These are phyloP conservation scores for Ischnus inquisitorius DNA, from an alignment of 2,888 invertebrate species.

Conservation along the genomic window DNA sequence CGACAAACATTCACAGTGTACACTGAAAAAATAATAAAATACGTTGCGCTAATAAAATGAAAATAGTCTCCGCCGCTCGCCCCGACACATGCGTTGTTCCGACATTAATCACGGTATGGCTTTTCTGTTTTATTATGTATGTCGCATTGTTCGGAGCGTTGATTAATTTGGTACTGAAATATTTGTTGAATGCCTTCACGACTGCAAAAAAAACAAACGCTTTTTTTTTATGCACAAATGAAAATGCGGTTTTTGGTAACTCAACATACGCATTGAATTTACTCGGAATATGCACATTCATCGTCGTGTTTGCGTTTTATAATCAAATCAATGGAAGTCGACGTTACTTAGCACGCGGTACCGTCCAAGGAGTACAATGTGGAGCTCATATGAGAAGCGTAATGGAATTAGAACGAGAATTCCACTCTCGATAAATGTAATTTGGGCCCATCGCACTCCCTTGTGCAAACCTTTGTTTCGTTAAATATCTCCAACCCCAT, in stretches of 20 bases:
- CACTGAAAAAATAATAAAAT: no score
- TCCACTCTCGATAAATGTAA: constrained; percentile 35
- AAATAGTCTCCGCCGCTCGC: no score
- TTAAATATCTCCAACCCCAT: constrained; percentile 24
- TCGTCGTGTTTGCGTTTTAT: constrained; percentile 63
- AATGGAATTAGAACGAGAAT: constrained; percentile 53
- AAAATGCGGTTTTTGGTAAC: constrained; percentile 2
- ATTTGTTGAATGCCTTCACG: no score
- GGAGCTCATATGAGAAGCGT: no score
- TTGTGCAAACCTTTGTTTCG: constrained; percentile 12
- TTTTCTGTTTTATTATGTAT: no score
- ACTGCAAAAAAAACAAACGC: no score
- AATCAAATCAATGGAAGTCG: constrained; percentile 82
- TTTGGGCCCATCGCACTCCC: background rate
- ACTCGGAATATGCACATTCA: constrained; percentile 20
- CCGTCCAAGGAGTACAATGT: constrained; percentile 32
- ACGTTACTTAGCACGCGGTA: constrained; percentile 69
- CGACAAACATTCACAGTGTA: no score
- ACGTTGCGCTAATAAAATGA: constrained; percentile 22
- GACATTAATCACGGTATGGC: no score
- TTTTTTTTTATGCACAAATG: background rate
- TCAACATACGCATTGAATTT: constrained; percentile 15
- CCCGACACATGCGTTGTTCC: no score
- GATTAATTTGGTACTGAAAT: no score
- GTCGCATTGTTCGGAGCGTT: no score